Evolutionary conservation across 2,113 vertebrate genomes (phyloP), one percentile per base, ranked within the genome.

Genomic region (Engystomops pustulosus): DNA sequence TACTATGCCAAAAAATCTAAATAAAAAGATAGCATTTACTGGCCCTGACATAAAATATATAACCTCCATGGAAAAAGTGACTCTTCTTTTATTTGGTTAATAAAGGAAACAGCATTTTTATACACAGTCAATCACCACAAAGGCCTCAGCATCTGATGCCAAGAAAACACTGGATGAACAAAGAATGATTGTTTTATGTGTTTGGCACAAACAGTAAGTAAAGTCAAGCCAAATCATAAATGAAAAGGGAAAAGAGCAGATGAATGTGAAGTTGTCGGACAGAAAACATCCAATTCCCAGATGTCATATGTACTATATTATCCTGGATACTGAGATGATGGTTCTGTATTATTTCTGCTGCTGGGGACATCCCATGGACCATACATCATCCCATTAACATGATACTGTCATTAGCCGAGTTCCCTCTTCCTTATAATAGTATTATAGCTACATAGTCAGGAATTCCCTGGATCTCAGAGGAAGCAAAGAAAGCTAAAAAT

Each of bases 381-480:
- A 65, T 65, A 80, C 60, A 65, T 27, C 38, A 32, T 58, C 55
- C 55, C 9, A 7, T n/a, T 30, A 80, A 44, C 32, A 25, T 49
- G 14, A 18, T 17, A 49, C 45, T 32, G 6, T 23, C 45, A 79
- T 79, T 67, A 45, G 36, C 36, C 41, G 5, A 9, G 30, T 32
- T 80, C 49, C 78, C 38, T 80, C 60, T 18, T 67, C 15, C 25
- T 23, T 49, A 30, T 30, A 49, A 80, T 32, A 17, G 18, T 32
- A 34, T 67, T 47, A 80, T 20, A 67, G 8, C 58, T 80, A n/a
- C 36, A 20, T 32, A 34, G 44, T 51, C 58, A 80, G 38, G 78
- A 80, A 80, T 34, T 49, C 58, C 78, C 38, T 27, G 68, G 49
- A 44, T 17, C 77, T 44, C 77, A 65, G n/a, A 80, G 78, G 78